A percentile compares a stretch with the other conserved stretches of the same genome.
These are phyloP conservation scores for Drosophila gunungcola DNA, from an alignment of 1,140 invertebrate species.

Conservation along the genomic window DNA sequence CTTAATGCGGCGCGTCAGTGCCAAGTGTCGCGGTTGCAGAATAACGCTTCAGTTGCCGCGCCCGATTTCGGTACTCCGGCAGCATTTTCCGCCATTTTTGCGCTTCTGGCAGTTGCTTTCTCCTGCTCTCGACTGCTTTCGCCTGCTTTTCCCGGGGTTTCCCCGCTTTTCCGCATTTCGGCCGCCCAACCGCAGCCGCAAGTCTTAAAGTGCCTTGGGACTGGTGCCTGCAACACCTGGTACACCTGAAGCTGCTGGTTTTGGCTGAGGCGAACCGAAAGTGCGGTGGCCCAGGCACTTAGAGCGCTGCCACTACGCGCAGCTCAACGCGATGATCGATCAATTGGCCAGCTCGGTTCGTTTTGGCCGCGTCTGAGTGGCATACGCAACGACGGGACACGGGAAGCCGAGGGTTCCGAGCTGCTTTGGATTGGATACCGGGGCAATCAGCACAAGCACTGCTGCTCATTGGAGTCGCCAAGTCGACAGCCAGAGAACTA, in stretches of 20 bases:
- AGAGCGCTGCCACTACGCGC: constrained; percentile 7
- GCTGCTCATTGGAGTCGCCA: constrained; percentile 6
- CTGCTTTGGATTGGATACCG: not conserved
- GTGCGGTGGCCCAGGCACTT: constrained; percentile 35
- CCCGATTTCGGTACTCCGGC: constrained; percentile 40
- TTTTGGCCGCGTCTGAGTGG: constrained; percentile 23
- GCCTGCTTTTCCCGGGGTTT: not conserved
- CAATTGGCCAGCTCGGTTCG: constrained; percentile 25
- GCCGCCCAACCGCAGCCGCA: constrained; percentile 35
- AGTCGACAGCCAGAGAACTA: constrained; percentile 6
- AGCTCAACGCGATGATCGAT: constrained; percentile 34
- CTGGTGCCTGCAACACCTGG: constrained; percentile 38
- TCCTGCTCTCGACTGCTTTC: not conserved
- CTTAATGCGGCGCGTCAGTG: constrained; percentile 74
- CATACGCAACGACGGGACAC: constrained; percentile 36
- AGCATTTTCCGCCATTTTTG: constrained; percentile 38
- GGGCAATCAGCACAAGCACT: constrained; percentile 33
- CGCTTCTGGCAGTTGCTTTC: constrained; percentile 16
- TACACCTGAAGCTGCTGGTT: constrained; percentile 24
- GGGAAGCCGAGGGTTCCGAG: not conserved
- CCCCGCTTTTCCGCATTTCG: not conserved
- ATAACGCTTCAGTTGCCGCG: constrained; percentile 64
- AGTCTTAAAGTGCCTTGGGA: constrained; percentile 41
- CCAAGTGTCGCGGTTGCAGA: constrained; percentile 75
- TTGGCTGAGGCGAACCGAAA: constrained; percentile 19